Conservation (phyloP, 2,888 invertebrate species). For the Oxytorus armatus region DNA sequence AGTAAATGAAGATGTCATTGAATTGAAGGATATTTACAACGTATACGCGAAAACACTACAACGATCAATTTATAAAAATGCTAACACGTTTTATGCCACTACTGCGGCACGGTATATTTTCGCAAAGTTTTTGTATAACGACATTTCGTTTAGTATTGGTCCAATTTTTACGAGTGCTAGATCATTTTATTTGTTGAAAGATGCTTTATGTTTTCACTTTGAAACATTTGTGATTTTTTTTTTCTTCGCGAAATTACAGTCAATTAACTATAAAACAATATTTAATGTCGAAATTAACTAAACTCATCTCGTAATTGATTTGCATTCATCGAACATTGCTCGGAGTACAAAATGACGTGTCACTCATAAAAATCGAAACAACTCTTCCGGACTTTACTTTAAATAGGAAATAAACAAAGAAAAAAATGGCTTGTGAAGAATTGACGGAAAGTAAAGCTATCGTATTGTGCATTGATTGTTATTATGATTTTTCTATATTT, state of each 20-base stretch:
- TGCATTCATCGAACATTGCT: not conserved
- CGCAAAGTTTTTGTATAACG: not conserved
- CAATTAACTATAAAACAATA: no score
- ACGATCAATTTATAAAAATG: not conserved
- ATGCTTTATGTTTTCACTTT: no score
- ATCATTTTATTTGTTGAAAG: no score
- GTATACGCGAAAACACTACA: no score
- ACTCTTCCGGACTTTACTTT: not conserved
- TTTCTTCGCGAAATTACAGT: no score
- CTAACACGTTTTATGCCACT: not conserved
- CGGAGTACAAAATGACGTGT: not conserved
- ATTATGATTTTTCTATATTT: not conserved
- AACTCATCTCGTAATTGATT: no score
- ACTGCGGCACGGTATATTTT: not conserved
- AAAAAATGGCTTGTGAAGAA: not conserved
- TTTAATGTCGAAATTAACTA: no score
- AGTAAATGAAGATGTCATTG: not conserved
- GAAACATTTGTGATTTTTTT: no score
- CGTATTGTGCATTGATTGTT: not conserved
- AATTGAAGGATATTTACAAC: no score
- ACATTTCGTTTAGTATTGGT: not conserved
- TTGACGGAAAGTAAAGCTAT: not conserved
- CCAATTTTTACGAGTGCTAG: not conserved
- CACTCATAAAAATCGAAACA: not conserved
- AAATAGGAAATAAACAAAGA: not conserved